Evolutionary conservation across 2,797 vertebrate species (phyloP), one percentile per base, ranked within the genome.

Genomic region (Fistularia commersonii): DNA sequence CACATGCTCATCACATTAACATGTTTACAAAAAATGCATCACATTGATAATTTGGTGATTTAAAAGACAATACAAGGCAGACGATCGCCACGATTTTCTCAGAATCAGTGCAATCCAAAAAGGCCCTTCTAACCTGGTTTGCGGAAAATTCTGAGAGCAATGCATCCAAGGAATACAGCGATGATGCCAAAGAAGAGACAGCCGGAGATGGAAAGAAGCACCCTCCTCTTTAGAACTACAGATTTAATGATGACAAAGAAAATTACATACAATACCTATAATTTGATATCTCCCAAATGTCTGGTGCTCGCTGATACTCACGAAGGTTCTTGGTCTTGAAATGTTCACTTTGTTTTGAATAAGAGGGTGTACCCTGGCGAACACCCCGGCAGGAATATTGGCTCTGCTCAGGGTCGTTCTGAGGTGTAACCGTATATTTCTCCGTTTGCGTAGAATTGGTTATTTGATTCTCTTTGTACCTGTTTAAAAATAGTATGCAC

Each of bases 191-290:
- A 87, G 62, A 89, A 45, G 35, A 90, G 38, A 44, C 57, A 81
- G 36, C 88, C 87, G 15, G 83, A 82, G 66, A 91, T 83, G 54
- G 90, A 73, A 6, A 90, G 88, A 59, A 90, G 80, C n/a, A 90
- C 56, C 49, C 88, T 77, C 56, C 90, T 84, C 75, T 90, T 91
- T 49, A 90, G 48, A 60, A 90, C 90, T 91, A 49, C 14, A 66
- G 31, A 51, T 32, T 11, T 1, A 58, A 23, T 23, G 23, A 23
- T 23, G 23, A 23, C 4, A 23, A 23, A 23, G 4, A 23, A 23
- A 23, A 4, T 23, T 23, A 23, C 2, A 23, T 23, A 23, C 23
- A 23, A 4, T 23, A 23, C 23, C 23, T 4, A 23, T 23, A 23
- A 23, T 4, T 23, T 4, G 4, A 23, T 2, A 23, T 23, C 23